Base-by-base conservation (phyloP, 2,113 vertebrate genomes). In the Prinia subflava region DNA sequence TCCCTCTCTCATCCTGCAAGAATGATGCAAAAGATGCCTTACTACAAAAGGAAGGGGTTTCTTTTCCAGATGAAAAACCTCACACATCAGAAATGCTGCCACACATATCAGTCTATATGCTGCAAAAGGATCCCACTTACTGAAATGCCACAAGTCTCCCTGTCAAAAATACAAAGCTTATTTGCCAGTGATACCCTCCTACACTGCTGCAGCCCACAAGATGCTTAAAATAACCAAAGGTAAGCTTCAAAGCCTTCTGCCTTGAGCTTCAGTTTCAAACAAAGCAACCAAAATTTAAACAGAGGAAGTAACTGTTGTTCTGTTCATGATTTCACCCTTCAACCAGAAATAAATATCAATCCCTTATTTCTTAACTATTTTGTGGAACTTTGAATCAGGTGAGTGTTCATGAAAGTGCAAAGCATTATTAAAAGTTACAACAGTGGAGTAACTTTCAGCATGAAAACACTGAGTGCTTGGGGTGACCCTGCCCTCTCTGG, bases 221-320 rank as follows among this genome's bases (percentile, higher is more conserved):
- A 68, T 49, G 67, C 94, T 83, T 97, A 96, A 97, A 96, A 96
- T 96, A 96, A 84, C 55, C 68, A 92, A 95, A 97, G 95, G 96
- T 96, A 94, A 94, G 93, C 42, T 89, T 94, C 76, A 77, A 91
- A 95, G 87, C 87, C 71, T 94, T 95, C 87, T 95, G 93, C 70
- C 70, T 95, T 76, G 30, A 95, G 79, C 93, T 95, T 89, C 69
- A 92, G 71, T 77, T 95, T 96, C 89, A 96, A 96, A 94, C 86
- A 96, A 95, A 95, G 92, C 94, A 94, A 94, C 53, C 63, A 83
- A 94, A 95, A 95, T 93, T 92, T 97, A 97, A 96, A 97, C 94
- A 97, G 73, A 95, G 95, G 92, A 95, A 97, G 92, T 89, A 87
- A 92, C 84, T 89, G 92, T 87, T 96, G 88, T 92, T 93, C 89